Base-by-base conservation (phyloP, 2,113 vertebrate species). In the Pungitius pungitius region DNA sequence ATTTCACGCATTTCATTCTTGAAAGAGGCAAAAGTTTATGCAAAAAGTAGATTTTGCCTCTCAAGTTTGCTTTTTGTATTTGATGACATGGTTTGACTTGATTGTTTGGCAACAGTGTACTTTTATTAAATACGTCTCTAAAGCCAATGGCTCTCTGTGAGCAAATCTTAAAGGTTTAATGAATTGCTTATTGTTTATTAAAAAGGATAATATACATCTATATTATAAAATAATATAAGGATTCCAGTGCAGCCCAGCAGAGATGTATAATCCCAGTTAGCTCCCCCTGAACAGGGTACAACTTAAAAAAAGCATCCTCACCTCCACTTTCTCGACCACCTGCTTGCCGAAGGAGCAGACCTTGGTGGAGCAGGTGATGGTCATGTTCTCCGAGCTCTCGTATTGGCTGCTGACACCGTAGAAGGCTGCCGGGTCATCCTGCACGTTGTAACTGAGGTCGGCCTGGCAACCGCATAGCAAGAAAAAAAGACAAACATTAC, bases 311-410 rank as follows among this genome's bases (percentile, higher is more conserved):
- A 43, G 15, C 42, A 9, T 59, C 27, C 96, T 86, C 91, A 99
- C 98, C 97, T 99, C 98, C 90, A 99, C 98, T 93, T 99, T 99
- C 93, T 99, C 98, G 75, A 99, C 98, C 90, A 99, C 98, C 95
- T 99, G 98, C 93, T 99, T 99, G 81, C 98, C 98, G 42, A 99
- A 99, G 8, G 97, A 99, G 93, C 98, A 99, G 87, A 99, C 98
- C 94, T 99, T 99, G 87, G 97, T 99, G 87, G 98, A 99, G 90
- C 97, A 98, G 90, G 97, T 99, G 93, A 99, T 99, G 82, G 97
- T 99, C 96, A 99, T 99, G 84, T 99, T 99, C 89, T 99, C 98
- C 2, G 97, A 97, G 88, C 97, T 99, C 92, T 99, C 98, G 0
- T 99, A 99, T 85, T 99, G 97, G 91, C 98, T 99, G 86, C 93